Evolutionary conservation across 2,888 invertebrate genomes (phyloP), one percentile per base, ranked within the genome.

Genomic region (Apodemia duryi): DNA sequence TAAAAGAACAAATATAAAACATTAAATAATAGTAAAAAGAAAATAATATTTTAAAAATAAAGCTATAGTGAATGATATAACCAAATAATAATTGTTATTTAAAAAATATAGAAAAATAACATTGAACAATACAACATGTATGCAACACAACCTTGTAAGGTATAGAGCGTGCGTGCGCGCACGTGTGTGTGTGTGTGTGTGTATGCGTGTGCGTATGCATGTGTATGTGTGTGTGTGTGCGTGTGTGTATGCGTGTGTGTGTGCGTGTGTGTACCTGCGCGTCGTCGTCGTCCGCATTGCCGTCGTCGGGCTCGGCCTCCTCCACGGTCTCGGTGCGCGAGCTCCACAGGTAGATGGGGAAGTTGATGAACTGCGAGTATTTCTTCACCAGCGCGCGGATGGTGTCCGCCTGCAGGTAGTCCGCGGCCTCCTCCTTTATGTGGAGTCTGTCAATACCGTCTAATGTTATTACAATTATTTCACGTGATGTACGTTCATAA

Each of bases 281-380:
- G 68, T 75, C 81, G 57, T 76, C 78, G 13, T 65, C 71, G 57
- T 64, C 75, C 49, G 63, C 71, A 10, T 65, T 71, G 52, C 60
- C 72, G 38, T 65, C 71, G 43, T 60, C 70, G 61, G 67, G 72
- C 43, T 66, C 74, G 54, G 62, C 68, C 63, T 93, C 92, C 29
- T 84, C 87, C 61, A 96, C 95, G 69, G 95, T 95, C 75, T 96
- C 94, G 49, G 95, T 95, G 91, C 91, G 93, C 75, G 94, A 93
- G 66, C 96, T 94, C 99, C 99, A 99, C 84, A 99, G 89, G 88
- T 96, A 96, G 84, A 99, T 99, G 69, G 98, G 97, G 94, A 99
- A 99, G 90, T 99, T 99, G 85, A 99, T 99, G 91, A 99, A 99
- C 92, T 99, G 99, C 6, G 98, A 98, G 92, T 99, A 99, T 88